Percentiles rank a stretch among this genome's conserved stretches.
Conservation (phyloP, 1,140 invertebrate species). For the Lucilia sericata region DNA sequence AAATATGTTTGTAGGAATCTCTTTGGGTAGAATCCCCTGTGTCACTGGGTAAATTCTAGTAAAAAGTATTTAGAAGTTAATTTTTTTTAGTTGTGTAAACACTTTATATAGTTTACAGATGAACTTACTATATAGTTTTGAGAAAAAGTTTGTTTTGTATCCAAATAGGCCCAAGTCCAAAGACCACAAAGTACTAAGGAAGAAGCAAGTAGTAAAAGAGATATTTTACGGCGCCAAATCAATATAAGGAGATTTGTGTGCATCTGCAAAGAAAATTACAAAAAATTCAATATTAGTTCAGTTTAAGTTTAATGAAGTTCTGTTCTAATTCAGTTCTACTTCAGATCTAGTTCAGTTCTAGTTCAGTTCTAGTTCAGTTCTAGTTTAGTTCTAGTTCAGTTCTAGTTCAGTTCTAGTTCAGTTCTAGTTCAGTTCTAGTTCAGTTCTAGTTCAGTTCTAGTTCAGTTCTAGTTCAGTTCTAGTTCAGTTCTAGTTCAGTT, state of each 20-base stretch:
- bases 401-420: no score
- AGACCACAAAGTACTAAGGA: conserved; percentile 58
- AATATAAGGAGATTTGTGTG: conserved; percentile 64
- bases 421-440: no score
- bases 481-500: no score
- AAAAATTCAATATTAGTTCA: no score
- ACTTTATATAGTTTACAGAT: neutral
- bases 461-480: no score
- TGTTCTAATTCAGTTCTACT: no score
- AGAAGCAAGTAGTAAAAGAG: conserved; percentile 58
- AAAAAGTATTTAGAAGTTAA: neutral
- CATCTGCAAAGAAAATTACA: conserved; percentile 53
- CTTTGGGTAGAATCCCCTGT: neutral
- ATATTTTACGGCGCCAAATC: conserved; percentile 66
- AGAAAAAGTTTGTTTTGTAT: conserved; percentile 47
- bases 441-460: no score
- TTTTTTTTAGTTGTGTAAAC: no score
- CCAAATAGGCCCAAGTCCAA: conserved; percentile 65
- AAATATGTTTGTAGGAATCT: conserved; percentile 50
- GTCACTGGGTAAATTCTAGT: neutral
- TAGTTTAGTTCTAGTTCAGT: no score
- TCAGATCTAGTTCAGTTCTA: no score
- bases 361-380: no score
- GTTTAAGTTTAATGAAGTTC: no score
- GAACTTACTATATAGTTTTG: conserved; percentile 26